Conservation (phyloP, 2,888 invertebrate species). For the Megalurothrips usitatus region DNA sequence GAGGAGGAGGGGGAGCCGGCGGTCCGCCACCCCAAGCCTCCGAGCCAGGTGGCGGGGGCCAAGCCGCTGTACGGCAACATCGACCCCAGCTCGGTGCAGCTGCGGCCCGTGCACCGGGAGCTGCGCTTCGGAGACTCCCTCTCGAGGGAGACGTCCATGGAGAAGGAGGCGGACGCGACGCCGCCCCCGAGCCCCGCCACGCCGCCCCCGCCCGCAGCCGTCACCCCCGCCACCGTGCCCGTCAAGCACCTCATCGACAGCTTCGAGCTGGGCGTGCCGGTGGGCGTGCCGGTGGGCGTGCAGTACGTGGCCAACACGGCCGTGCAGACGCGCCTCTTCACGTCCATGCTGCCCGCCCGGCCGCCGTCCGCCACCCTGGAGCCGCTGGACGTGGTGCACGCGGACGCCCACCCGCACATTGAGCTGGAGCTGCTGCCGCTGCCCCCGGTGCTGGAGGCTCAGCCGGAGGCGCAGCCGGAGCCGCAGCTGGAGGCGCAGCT, state of each 20-base stretch:
- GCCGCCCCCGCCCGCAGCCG: background rate
- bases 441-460: constrained; percentile 32
- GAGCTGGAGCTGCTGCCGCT: constrained; percentile 29
- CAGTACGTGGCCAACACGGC: constrained; percentile 45
- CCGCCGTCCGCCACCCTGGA: constrained; percentile 2
- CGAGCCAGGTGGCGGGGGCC: constrained; percentile 31
- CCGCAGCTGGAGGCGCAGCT: background rate
- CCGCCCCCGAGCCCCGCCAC: background rate
- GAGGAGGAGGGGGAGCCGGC: background rate
- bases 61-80: constrained; percentile 32
- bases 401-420: background rate
- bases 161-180: background rate
- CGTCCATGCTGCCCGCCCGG: constrained; percentile 5
- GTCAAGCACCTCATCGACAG: constrained; percentile 17
- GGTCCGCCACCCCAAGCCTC: constrained; percentile 19
- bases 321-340: constrained; percentile 43
- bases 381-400: background rate
- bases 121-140: constrained; percentile 25
- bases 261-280: constrained; percentile 8
- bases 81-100: constrained; percentile 30
- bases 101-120: constrained; percentile 31
- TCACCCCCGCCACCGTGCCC: background rate
- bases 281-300: background rate
- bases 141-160: background rate
- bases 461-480: constrained; percentile 37